Base-by-base conservation (phyloP, 2,888 invertebrate species). In the Aromia moschata region DNA sequence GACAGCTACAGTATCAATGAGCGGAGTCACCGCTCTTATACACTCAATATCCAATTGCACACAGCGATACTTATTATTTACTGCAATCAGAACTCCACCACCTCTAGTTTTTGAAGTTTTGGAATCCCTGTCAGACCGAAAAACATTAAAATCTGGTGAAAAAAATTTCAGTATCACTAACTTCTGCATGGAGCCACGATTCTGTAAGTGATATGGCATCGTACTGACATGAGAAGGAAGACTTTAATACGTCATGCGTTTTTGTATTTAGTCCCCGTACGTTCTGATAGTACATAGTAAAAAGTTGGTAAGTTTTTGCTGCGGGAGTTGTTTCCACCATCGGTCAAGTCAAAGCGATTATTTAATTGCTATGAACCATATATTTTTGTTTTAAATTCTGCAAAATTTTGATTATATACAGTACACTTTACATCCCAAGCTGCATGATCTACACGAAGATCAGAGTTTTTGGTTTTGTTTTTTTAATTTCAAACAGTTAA, bases 291-390 rank as follows among this genome's bases (percentile, higher is more conserved):
- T n/a, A n/a, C n/a, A n/a, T n/a, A 4, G 25, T 9, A 25, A 25
- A 25, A 25, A 25, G 9, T 25, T 25, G 25, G 4, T 25, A 9
- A 25, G 9, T 25, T 25, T 25, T 25, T 25, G 9, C 4, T 4
- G 25, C 9, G 4, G 9, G 25, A 5, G 25, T 25, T 9, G 25
- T 25, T 9, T 25, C 25, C 40, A 16, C 40, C 16, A 40, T 15
- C 14, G 40, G 16, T 40, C 1, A 10, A 15, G 40, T 15, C 5
- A 14, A 9, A 16, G 1, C 7, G 9, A 14, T 3, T 4, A n/a
- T 40, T 40, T 40, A 40, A 40, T 40, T 40, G 40, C 40, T 40
- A 40, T n/a, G 15, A 25, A 9, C 25, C 15, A 15, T 40, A 40
- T 10, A 40, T 15, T 15, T 1, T 40, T 5, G 40, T 16, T 15